Base-by-base conservation (phyloP, 2,113 vertebrate species). In the Phylloscopus trochiloides region DNA sequence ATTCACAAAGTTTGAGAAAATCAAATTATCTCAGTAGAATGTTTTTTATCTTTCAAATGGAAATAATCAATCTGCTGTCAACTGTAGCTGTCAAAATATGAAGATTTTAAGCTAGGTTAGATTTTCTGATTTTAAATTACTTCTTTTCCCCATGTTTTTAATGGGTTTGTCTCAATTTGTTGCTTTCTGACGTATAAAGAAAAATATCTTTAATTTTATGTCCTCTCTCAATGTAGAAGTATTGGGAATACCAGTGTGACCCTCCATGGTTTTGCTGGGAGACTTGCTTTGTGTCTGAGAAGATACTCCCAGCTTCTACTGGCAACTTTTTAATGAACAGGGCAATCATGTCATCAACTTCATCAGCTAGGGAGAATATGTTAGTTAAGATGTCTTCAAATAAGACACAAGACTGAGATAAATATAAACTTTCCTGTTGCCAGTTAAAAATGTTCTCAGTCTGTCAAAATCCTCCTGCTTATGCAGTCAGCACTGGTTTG, bases 11-110 rank as follows among this genome's bases (percentile, higher is more conserved):
- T 24, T 79, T 61, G 88, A 76, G 48, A 77, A 65, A 94, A 93
- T 88, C 5, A 73, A 28, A 70, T 90, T 78, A 82, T 67, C 55
- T 87, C n/a, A 29, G n/a, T 29, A 12, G 40, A 87, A 59, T 72
- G 57, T 85, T 93, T 94, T 93, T 90, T 78, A 8, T 91, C 63
- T 86, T 86, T 92, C 75, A 55, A 43, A 54, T 92, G 82, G 93
- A 88, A 94, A 38, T 42, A 82, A 79, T 88, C 71, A 75, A 63
- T 93, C 90, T 90, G 40, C 74, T 94, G 79, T 72, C 80, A 62
- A 54, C 62, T 54, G 58, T 43, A 58, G 21, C 38, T 88, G 76
- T 95, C 86, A 96, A 82, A 88, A 90, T 52, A 75, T 0, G 4
- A 71, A 32, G 59, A 48, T 32, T 82, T 77, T 45, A 68, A 48